A percentile compares a stretch with the other conserved stretches of the same genome.
Evolutionary conservation across 2,113 vertebrate species (phyloP).

Genomic region (Ameiurus melas): DNA sequence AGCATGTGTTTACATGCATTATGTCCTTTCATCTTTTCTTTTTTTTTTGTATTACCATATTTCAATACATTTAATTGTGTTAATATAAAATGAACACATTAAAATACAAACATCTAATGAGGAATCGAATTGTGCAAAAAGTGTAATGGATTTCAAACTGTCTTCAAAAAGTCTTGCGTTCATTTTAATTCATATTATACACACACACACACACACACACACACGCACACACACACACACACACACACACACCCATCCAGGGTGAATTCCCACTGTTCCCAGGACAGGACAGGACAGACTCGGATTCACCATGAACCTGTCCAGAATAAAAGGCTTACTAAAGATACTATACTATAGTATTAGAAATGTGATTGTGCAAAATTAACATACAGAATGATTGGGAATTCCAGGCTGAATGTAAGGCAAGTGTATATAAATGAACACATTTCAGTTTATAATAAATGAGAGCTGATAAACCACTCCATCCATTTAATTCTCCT

Average conservation of each 20-base stretch:
- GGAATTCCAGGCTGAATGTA: not conserved
- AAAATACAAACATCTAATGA: not conserved
- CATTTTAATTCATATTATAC: no score
- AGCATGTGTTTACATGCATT: not conserved
- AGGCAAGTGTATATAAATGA: not conserved
- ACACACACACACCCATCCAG: no score
- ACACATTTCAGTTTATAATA: not conserved
- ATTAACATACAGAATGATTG: no score
- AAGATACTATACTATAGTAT: not conserved
- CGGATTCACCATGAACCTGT: no score
- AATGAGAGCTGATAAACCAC: not conserved
- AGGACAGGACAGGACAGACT: no score
- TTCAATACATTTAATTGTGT: not conserved
- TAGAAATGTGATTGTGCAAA: no score
- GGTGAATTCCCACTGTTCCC: no score
- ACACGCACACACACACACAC: no score
- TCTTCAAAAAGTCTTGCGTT: no score
- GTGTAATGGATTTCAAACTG: no score
- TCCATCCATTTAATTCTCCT: not conserved
- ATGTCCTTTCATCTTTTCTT: not conserved
- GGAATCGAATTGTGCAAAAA: not conserved
- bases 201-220: no score
- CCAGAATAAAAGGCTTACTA: not conserved
- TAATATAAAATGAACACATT: not conserved
- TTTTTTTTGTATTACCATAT: not conserved